Conservation (phyloP, 2,113 vertebrate genomes). For the Xiphophorus maculatus region DNA sequence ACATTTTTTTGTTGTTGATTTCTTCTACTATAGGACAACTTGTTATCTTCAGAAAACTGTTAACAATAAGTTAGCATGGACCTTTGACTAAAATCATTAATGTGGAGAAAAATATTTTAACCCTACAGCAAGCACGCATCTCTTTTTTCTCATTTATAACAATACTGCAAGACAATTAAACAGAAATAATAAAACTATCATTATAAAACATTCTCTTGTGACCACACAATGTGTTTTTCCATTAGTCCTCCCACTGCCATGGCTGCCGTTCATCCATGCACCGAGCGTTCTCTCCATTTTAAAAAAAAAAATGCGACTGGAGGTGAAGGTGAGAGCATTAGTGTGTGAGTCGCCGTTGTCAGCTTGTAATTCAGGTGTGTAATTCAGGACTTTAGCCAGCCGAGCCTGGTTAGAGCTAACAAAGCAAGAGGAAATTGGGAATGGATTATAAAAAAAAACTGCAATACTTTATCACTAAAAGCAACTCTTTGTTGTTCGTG, state of each 20-base stretch:
- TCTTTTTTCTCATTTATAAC: conserved; percentile 10
- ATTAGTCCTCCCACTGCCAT: conserved; percentile 24
- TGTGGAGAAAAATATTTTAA: background rate
- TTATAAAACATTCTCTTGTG: conserved; percentile 10
- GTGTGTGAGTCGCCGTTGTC: conserved; percentile 18
- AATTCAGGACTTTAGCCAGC: conserved; percentile 25
- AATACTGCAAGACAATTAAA: conserved; percentile 11
- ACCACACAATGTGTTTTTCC: conserved; percentile 30
- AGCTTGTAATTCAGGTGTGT: conserved; percentile 34
- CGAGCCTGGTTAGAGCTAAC: conserved; percentile 41
- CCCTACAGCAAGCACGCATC: background rate
- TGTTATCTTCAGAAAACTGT: background rate
- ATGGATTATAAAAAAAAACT: conserved; percentile 32
- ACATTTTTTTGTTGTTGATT: background rate
- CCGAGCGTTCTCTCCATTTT: conserved; percentile 8
- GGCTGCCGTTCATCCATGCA: conserved; percentile 13
- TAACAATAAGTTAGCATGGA: background rate
- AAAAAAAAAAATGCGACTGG: conserved; percentile 6
- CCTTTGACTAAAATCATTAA: background rate
- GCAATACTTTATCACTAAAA: conserved; percentile 12
- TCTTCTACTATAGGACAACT: background rate
- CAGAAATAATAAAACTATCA: conserved; percentile 5
- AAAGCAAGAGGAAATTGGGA: conserved; percentile 42
- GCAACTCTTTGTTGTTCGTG: conserved; percentile 18
- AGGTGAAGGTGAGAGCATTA: conserved; percentile 51